phyloP scores from a whole-genome alignment of 2,888 invertebrate genomes.

The Antheraea assamensis region DNA sequence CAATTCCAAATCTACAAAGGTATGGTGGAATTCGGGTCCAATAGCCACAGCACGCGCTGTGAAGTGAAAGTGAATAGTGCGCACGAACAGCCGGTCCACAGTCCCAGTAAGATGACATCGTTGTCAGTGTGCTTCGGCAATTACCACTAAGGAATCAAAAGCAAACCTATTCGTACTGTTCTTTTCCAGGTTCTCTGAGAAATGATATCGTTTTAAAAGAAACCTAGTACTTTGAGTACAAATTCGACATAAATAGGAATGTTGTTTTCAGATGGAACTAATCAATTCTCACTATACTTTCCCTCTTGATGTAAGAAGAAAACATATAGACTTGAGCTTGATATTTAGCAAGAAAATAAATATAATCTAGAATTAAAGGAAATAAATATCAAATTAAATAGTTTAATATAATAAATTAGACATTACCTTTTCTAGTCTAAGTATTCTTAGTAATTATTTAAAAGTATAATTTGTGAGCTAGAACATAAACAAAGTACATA shows the following conservation, averaged over 20 bases:
- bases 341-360: too few relatives aligned
- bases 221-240: not conserved
- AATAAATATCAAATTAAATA: not conserved
- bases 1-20: conserved; percentile 43
- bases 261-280: not conserved
- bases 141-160: conserved; percentile 79
- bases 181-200: conserved; percentile 25
- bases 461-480: too few relatives aligned
- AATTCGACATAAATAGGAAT: not conserved
- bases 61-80: conserved; percentile 80
- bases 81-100: conserved; percentile 72
- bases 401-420: too few relatives aligned
- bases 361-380: too few relatives aligned
- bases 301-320: not conserved
- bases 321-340: too few relatives aligned
- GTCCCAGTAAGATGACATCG: conserved; percentile 79
- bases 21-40: conserved; percentile 44
- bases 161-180: conserved; percentile 60
- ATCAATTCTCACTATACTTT: not conserved
- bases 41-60: conserved; percentile 65
- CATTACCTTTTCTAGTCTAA: too few relatives aligned
- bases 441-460: too few relatives aligned
- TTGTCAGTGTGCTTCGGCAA: conserved; percentile 79
- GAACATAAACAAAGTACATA: not conserved
- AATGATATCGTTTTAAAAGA: not conserved